phyloP scores from a whole-genome alignment of 1,140 invertebrate species.

The Frieseomelitta varia region DNA sequence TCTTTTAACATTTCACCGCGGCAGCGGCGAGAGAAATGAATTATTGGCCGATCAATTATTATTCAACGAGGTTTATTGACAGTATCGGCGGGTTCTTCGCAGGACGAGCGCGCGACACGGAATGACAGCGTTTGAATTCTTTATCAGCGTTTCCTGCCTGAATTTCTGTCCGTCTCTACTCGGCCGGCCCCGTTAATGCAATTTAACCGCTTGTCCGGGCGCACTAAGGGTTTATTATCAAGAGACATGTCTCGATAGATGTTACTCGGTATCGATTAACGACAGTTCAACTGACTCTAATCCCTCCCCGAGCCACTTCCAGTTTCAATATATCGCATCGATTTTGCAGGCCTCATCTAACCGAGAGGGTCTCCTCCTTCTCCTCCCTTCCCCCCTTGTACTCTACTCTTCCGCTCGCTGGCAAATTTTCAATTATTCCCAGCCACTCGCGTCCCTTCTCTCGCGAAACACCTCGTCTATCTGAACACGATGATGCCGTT shows the following conservation, averaged over 20 bases:
- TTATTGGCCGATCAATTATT: constrained; percentile 26
- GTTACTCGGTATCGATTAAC: constrained; percentile 66
- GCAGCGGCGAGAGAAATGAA: not conserved
- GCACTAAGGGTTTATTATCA: constrained; percentile 62
- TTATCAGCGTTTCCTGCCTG: constrained; percentile 47
- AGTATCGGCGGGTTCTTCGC: not conserved
- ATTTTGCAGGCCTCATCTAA: constrained; percentile 56
- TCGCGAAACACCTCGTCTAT: not conserved
- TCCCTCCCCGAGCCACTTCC: constrained; percentile 59
- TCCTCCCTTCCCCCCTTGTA: too few relatives aligned
- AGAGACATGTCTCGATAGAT: constrained; percentile 65
- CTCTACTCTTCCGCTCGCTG: constrained; percentile 7
- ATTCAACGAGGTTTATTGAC: constrained; percentile 32
- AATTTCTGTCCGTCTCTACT: constrained; percentile 54
- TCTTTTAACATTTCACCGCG: not conserved
- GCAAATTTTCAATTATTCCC: constrained; percentile 47
- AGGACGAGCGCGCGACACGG: constrained; percentile 12
- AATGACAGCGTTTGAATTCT: constrained; percentile 48
- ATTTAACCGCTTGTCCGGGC: constrained; percentile 55
- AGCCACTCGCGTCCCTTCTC: not conserved
- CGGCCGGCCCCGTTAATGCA: constrained; percentile 53
- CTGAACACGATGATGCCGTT: not conserved
- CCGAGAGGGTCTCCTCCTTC: not conserved
- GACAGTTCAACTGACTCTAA: constrained; percentile 61
- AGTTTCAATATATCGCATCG: constrained; percentile 60